Conservation (phyloP, 1,140 invertebrate genomes). For the Oedothorax gibbosus region DNA sequence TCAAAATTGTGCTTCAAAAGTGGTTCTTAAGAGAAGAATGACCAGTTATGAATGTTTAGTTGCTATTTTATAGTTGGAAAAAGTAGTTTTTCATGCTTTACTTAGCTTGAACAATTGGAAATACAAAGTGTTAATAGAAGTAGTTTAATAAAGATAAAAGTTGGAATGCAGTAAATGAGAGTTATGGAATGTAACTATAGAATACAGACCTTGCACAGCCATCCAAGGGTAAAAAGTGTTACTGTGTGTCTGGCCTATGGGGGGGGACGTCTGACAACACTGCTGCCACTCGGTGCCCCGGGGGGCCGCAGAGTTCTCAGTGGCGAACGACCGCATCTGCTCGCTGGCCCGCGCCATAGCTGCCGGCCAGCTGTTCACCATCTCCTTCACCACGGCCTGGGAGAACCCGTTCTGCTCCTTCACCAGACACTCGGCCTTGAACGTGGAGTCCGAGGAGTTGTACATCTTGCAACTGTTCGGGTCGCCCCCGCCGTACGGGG, state of each 20-base stretch:
- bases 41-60: no score
- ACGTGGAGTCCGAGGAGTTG: conserved; percentile 66
- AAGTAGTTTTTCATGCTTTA: no score
- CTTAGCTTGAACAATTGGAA: no score
- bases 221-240: conserved; percentile 98
- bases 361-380: conserved; percentile 68
- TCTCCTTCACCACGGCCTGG: conserved; percentile 59
- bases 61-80: no score
- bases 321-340: conserved; percentile 68
- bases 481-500: conserved; percentile 68
- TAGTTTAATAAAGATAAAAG: no score
- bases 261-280: conserved; percentile 82
- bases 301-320: conserved; percentile 71
- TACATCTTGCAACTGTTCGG: conserved; percentile 78
- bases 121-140: no score
- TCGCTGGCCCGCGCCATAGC: conserved; percentile 59
- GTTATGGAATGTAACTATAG: not conserved
- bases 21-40: no score
- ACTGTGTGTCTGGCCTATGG: conserved; percentile 71
- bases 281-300: conserved; percentile 77
- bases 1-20: no score
- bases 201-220: conserved; percentile 89
- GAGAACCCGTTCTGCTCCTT: conserved; percentile 63
- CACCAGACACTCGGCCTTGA: conserved; percentile 62
- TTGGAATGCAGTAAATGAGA: not conserved